phyloP scores from a whole-genome alignment of 2,113 vertebrate genomes.

The Sminthopsis crassicaudata region DNA sequence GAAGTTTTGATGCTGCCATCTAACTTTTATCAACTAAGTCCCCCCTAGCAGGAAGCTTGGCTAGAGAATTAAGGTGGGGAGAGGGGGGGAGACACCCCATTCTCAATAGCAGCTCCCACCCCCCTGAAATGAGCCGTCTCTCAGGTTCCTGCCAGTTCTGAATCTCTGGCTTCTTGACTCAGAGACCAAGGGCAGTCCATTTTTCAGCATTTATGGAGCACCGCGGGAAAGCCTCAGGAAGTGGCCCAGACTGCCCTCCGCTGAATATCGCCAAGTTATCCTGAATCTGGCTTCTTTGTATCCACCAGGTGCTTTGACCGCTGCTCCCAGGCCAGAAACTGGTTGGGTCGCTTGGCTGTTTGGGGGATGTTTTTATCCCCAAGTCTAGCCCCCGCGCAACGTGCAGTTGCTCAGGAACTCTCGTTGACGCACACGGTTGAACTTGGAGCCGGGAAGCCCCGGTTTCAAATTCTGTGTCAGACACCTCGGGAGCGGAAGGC shows the following conservation, averaged over 20 bases:
- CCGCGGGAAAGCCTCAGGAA: neutral
- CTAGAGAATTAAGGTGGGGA: no score
- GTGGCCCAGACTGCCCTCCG: neutral
- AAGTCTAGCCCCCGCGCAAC: no score
- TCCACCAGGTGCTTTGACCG: neutral
- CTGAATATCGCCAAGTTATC: neutral
- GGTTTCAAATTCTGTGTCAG: neutral
- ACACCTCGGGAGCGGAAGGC: neutral
- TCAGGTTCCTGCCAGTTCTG: neutral
- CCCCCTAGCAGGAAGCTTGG: neutral
- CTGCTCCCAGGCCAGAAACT: neutral
- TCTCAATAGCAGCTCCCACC: neutral
- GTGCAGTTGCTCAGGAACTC: neutral
- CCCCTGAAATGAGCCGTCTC: no score
- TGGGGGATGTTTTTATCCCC: no score
- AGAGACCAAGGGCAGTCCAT: neutral
- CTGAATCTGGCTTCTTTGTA: neutral
- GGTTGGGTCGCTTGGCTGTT: no score
- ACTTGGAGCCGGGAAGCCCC: neutral
- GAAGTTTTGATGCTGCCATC: neutral
- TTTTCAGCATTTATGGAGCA: neutral
- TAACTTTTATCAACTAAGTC: neutral
- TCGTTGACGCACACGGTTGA: neutral
- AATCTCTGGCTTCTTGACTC: neutral
- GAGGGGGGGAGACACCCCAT: neutral